Evolutionary conservation across 2,888 invertebrate species (phyloP).

Genomic region (Lepetodrilus schrolli): DNA sequence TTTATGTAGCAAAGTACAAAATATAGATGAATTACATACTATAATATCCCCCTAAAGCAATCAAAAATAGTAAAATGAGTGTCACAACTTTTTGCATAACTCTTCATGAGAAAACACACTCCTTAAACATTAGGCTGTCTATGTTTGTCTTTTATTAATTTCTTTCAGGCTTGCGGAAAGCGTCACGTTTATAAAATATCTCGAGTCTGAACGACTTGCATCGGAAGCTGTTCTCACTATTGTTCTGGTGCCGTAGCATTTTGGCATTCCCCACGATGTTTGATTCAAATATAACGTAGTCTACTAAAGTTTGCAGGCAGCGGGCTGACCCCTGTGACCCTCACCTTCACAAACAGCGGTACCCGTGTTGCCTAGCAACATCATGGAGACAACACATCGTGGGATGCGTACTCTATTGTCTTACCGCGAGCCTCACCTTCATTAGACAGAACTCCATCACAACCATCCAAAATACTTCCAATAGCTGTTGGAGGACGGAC

Average conservation of each 20-base stretch:
- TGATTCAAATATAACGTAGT: slow-evolving; percentile 23
- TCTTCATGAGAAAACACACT: too few relatives aligned
- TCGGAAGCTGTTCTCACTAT: slow-evolving; percentile 20
- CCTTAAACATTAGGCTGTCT: too few relatives aligned
- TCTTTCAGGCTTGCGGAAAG: too few relatives aligned
- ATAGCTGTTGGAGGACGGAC: background rate
- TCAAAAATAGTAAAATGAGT: too few relatives aligned
- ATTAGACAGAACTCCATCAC: slow-evolving; percentile 1
- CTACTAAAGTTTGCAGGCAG: slow-evolving; percentile 15
- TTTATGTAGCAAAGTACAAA: too few relatives aligned
- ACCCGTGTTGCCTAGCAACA: slow-evolving; percentile 12
- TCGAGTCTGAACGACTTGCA: too few relatives aligned
- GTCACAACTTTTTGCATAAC: too few relatives aligned
- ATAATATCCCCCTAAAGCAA: too few relatives aligned
- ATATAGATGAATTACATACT: too few relatives aligned
- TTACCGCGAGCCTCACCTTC: background rate
- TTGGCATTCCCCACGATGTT: slow-evolving; percentile 1
- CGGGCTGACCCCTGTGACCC: slow-evolving; percentile 3
- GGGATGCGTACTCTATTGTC: slow-evolving; percentile 19
- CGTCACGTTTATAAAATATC: too few relatives aligned
- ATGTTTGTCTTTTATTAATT: too few relatives aligned
- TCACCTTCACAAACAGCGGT: slow-evolving; percentile 8
- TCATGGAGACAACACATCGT: background rate
- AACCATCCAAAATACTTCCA: slow-evolving; percentile 12
- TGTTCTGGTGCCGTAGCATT: slow-evolving; percentile 9